A percentile compares a stretch with the other conserved stretches of the same genome.
These are phyloP conservation scores for Apis cerana DNA, from an alignment of 1,140 invertebrate species.

Conservation along the genomic window DNA sequence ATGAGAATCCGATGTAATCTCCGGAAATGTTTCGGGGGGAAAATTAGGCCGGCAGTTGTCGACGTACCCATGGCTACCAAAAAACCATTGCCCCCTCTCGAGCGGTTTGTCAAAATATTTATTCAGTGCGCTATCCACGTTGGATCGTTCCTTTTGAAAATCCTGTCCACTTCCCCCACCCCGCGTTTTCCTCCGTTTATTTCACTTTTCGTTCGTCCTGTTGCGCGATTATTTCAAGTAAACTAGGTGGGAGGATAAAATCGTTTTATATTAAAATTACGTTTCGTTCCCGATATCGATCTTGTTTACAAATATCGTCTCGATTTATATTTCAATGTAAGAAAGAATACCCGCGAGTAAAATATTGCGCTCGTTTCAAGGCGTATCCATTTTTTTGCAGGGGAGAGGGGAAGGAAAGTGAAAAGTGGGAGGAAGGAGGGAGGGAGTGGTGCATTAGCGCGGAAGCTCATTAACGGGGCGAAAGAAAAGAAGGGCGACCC, in stretches of 20 bases:
- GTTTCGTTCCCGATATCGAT: too few relatives aligned
- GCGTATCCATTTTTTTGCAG: too few relatives aligned
- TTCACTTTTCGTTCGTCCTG: not conserved
- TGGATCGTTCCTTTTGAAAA: not conserved
- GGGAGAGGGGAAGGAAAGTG: too few relatives aligned
- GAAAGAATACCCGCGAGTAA: too few relatives aligned
- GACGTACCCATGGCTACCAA: conserved; percentile 67
- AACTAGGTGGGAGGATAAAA: too few relatives aligned
- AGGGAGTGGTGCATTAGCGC: conserved; percentile 35
- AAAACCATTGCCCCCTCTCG: conserved; percentile 23
- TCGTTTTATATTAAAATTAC: too few relatives aligned
- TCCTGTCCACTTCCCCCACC: not conserved
- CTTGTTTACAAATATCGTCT: too few relatives aligned
- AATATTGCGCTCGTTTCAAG: too few relatives aligned
- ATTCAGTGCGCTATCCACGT: conserved; percentile 56
- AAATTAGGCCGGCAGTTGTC: conserved; percentile 80
- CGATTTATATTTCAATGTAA: too few relatives aligned
- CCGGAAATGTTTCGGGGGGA: conserved; percentile 79
- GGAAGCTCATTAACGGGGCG: conserved; percentile 63
- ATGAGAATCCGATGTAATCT: conserved; percentile 80
- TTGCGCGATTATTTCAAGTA: too few relatives aligned
- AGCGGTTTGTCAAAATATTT: conserved; percentile 76
- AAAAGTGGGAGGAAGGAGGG: not conserved
- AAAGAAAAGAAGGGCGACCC: conserved; percentile 64
- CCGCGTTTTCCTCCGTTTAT: not conserved